These are phyloP conservation scores for Pterocles gutturalis DNA, from an alignment of 2,113 vertebrate species.

Conservation along the genomic window DNA sequence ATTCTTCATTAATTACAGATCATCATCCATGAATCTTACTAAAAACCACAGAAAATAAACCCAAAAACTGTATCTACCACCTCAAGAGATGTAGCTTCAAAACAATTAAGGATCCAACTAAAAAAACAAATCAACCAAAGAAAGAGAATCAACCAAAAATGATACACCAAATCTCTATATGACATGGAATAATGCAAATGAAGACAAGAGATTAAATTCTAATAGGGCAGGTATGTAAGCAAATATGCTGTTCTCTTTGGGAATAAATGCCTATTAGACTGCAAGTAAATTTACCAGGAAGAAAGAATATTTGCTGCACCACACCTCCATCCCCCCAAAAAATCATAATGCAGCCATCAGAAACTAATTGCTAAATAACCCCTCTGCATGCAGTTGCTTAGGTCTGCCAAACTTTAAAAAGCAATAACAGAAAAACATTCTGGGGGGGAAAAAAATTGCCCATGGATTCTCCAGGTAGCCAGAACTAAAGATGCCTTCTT, in stretches of 20 bases:
- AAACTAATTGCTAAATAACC: neutral
- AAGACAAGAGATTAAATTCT: neutral
- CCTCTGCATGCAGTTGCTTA: neutral
- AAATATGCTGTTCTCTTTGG: neutral
- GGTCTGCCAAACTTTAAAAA: conserved; percentile 10
- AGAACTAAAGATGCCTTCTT: neutral
- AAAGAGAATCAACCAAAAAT: neutral
- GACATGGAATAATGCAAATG: neutral
- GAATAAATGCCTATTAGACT: neutral
- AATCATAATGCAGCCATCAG: neutral
- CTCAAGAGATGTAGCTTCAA: neutral
- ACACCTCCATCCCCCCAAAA: fast-evolving
- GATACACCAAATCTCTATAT: neutral
- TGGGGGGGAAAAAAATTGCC: neutral
- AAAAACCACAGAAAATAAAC: conserved; percentile 14
- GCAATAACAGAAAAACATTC: neutral
- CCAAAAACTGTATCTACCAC: neutral
- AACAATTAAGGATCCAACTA: neutral
- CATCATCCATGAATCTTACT: neutral
- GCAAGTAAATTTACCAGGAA: neutral
- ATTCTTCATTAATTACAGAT: conserved; percentile 62
- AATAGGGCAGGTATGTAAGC: neutral
- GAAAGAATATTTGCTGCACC: neutral
- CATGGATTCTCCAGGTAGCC: neutral
- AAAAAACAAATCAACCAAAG: neutral